phyloP scores from a whole-genome alignment of 2,888 invertebrate genomes.

The Epistrophella euchroma region DNA sequence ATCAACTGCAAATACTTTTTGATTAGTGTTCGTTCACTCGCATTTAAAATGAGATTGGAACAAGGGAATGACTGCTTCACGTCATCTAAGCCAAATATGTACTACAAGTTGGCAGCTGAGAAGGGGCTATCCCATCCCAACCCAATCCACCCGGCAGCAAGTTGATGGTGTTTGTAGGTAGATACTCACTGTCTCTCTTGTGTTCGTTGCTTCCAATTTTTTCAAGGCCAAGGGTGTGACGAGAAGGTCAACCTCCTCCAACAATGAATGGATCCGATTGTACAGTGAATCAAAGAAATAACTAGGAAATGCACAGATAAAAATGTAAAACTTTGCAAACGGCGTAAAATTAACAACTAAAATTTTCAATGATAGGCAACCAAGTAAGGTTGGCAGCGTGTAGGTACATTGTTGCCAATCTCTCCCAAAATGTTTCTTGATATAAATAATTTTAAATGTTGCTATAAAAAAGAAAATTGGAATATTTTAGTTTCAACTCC shows the following conservation, averaged over 20 bases:
- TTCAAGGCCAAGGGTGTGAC: slow-evolving; percentile 75
- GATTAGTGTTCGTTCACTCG: slow-evolving; percentile 46
- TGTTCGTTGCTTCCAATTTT: slow-evolving; percentile 49
- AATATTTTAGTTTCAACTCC: too few relatives aligned
- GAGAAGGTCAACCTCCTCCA: slow-evolving; percentile 68
- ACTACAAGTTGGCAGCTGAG: slow-evolving; percentile 34
- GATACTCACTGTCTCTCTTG: slow-evolving; percentile 53
- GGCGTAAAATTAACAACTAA: too few relatives aligned
- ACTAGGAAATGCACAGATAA: neutral
- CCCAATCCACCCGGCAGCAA: slow-evolving; percentile 43
- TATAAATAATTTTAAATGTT: too few relatives aligned
- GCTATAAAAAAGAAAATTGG: too few relatives aligned
- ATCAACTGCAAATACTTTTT: slow-evolving; percentile 36
- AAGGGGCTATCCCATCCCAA: slow-evolving; percentile 38
- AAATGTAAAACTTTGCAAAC: neutral
- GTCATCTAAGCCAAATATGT: slow-evolving; percentile 45
- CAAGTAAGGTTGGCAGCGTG: too few relatives aligned
- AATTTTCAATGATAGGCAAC: too few relatives aligned
- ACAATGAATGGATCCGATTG: slow-evolving; percentile 45
- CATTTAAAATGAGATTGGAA: slow-evolving; percentile 43
- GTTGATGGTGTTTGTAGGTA: slow-evolving; percentile 15
- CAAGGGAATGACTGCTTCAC: slow-evolving; percentile 36
- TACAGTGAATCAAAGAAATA: slow-evolving; percentile 57
- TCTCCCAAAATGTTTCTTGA: too few relatives aligned
- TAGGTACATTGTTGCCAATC: too few relatives aligned